These are phyloP conservation scores for Turdus rufiventris DNA, from an alignment of 2,113 vertebrate genomes.

Conservation along the genomic window DNA sequence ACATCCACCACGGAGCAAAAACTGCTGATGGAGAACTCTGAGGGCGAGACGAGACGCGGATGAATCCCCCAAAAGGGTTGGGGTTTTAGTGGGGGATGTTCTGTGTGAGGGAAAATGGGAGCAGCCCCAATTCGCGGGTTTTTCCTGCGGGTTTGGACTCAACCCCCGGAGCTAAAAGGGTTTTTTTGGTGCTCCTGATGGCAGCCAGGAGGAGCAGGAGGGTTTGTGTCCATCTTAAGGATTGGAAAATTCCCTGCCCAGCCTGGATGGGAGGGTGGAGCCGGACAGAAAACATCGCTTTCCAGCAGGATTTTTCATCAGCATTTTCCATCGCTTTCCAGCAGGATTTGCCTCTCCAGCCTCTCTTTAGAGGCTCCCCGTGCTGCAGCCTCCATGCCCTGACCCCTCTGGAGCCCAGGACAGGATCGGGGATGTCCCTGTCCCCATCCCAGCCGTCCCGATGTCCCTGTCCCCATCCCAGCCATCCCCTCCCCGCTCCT, in stretches of 20 bases:
- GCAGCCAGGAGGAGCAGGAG: not conserved
- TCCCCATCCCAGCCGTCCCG: not conserved
- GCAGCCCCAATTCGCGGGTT: not conserved
- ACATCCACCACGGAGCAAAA: conserved; percentile 88
- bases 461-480: too few species aligned
- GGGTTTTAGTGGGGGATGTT: not conserved
- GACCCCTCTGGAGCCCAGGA: accelerated
- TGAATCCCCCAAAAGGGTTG: accelerated
- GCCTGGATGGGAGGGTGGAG: not conserved
- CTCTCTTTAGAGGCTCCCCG: not conserved
- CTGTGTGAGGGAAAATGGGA: not conserved
- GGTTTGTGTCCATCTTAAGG: not conserved
- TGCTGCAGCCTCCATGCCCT: not conserved
- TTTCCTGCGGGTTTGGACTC: not conserved
- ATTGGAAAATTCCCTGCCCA: not conserved
- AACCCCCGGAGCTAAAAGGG: accelerated
- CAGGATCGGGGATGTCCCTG: not conserved
- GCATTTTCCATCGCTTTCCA: not conserved
- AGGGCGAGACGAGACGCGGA: not conserved
- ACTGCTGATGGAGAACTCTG: conserved; percentile 93
- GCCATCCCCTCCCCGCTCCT: not conserved
- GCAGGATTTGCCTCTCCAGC: not conserved
- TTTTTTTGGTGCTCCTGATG: too few species aligned
- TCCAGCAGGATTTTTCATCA: not conserved
- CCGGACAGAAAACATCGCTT: accelerated